Evolutionary conservation across 2,113 vertebrate genomes (phyloP), one percentile per base, ranked within the genome.

Genomic region (Crocuta crocuta): DNA sequence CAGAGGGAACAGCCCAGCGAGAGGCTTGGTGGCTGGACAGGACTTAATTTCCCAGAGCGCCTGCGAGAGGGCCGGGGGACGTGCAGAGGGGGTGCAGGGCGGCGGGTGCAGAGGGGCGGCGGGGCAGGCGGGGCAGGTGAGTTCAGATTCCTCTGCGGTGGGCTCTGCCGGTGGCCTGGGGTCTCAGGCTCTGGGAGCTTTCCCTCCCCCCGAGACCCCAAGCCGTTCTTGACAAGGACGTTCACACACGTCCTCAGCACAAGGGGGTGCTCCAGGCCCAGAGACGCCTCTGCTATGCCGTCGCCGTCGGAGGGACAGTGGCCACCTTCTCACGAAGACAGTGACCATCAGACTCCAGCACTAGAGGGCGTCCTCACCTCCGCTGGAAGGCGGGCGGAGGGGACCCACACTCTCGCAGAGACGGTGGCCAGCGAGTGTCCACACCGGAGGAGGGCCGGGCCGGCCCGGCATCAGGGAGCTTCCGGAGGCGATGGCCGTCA

Each of bases 71-170:
- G n/a, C 10, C 4, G 5, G 1, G 0, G 26, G 13, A 23, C 19
- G 31, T 2, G 65, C 7, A 26, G n/a, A 23, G n/a, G 24, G 1
- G 4, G 35, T 35, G 35, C 35, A 2, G 35, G 35, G 33, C 2
- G 0, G 26, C 17, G 28, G 24, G 31, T 2, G 65, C 7, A 26
- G n/a, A 23, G n/a, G 24, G 1, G 4, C 4, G 13, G 10, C 26
- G 13, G 43, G 31, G 61, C 21, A 39, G 0, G 26, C 9, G 0
- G 48, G 19, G n/a, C 43, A 45, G n/a, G 48, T 45, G 73, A 70
- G 28, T 16, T 70, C 81, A 53, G 43, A 43, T 21, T 35, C 43
- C 26, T 2, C 53, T 19, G n/a, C 6, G 31, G 23, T 17, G 6
- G 23, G 76, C 65, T 70, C 28, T 33, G n/a, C 71, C 10, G 24